Evolutionary conservation across 2,113 vertebrate species (phyloP).

Genomic region (Baryphthengus martii): DNA sequence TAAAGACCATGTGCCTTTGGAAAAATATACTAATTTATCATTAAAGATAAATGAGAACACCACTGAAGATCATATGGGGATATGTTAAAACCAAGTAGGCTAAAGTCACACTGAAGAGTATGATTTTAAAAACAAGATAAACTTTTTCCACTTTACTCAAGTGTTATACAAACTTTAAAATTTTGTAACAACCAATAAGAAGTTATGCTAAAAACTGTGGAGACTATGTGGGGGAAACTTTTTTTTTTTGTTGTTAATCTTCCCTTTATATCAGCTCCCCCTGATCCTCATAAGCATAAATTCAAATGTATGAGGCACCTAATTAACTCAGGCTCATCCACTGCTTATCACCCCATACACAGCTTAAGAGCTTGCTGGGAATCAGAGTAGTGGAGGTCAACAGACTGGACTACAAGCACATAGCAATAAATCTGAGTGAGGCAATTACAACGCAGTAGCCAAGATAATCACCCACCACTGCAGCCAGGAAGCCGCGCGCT

Average conservation of each 20-base stretch:
- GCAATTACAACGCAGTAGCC: neutral
- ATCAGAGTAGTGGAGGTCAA: neutral
- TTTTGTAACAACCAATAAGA: neutral
- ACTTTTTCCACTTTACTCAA: neutral
- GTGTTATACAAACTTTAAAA: neutral
- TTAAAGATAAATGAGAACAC: neutral
- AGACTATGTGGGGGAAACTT: neutral
- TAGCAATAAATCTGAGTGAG: neutral
- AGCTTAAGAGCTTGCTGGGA: neutral
- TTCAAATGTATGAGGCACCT: neutral
- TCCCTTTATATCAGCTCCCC: neutral
- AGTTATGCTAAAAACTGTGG: neutral
- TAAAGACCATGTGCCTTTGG: neutral
- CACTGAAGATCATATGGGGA: neutral
- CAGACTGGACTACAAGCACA: neutral
- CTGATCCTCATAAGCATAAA: neutral
- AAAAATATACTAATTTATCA: neutral
- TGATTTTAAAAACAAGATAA: neutral
- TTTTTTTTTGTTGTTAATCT: neutral
- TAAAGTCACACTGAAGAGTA: neutral
- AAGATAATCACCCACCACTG: neutral
- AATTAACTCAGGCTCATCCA: neutral
- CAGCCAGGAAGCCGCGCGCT: accelerated
- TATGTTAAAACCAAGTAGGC: neutral
- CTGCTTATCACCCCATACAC: neutral